Conservation (phyloP, 2,888 invertebrate species). For the Parnassius mnemosyne region DNA sequence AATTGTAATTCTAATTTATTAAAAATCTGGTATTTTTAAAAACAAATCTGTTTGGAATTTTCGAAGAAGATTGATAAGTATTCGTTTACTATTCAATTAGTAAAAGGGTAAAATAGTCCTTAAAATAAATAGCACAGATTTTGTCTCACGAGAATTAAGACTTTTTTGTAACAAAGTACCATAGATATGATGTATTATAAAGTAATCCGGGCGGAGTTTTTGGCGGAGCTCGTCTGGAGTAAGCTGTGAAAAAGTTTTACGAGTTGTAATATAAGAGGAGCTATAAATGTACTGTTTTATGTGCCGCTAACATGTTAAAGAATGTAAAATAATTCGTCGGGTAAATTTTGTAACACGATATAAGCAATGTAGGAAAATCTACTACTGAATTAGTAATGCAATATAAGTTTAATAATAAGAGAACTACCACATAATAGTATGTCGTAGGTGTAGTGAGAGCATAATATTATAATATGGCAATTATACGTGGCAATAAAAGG, state of each 20-base stretch:
- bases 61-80: no score
- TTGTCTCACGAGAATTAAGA: neutral
- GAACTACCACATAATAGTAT: neutral
- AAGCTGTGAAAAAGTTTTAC: conserved; percentile 6
- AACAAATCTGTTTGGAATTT: no score
- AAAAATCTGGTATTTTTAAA: no score
- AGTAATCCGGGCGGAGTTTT: neutral
- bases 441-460: no score
- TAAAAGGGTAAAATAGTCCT: no score
- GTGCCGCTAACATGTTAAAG: neutral
- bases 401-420: no score
- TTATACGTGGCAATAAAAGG: no score
- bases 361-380: no score
- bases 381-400: no score
- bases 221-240: neutral
- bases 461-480: no score
- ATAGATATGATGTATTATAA: conserved; percentile 2
- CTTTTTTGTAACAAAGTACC: neutral
- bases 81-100: no score
- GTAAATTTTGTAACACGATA: neutral
- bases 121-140: neutral
- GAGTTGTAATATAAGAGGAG: conserved; percentile 7
- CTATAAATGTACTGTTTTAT: conserved; percentile 7
- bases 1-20: no score
- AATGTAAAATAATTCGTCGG: conserved; percentile 1